A percentile compares a stretch with the other conserved stretches of the same genome.
Conservation (phyloP, 37 sponge, comb jelly and placozoan genomes). For the Ianthella basta region DNA sequence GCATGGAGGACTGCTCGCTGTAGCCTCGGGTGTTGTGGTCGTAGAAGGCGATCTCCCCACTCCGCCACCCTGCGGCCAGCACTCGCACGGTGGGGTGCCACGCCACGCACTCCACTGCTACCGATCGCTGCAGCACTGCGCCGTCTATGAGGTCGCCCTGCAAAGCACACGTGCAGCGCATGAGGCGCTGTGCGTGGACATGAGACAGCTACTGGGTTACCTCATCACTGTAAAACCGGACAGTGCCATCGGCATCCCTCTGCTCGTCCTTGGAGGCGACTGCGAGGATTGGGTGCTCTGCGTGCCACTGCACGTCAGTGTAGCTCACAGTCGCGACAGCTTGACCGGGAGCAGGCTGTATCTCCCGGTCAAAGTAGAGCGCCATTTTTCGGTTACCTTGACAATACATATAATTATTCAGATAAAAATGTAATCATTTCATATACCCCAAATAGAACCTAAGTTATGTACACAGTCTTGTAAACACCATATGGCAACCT, state of each 20-base stretch:
- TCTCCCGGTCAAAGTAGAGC: slow-evolving; percentile 47
- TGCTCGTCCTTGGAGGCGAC: slow-evolving; percentile 74
- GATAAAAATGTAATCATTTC: too few species aligned
- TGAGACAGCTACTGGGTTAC: slow-evolving; percentile 29
- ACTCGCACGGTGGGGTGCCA: slow-evolving; percentile 79
- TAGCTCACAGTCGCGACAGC: background rate
- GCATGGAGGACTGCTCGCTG: slow-evolving; percentile 62
- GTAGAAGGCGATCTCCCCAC: slow-evolving; percentile 91
- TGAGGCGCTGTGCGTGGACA: background rate
- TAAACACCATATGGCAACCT: too few species aligned
- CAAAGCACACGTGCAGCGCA: background rate
- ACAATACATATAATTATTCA: too few species aligned
- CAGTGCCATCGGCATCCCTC: slow-evolving; percentile 67
- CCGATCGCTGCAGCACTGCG: slow-evolving; percentile 63
- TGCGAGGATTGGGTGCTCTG: slow-evolving; percentile 67
- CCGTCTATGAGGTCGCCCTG: slow-evolving; percentile 79
- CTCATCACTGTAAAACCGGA: slow-evolving; percentile 79
- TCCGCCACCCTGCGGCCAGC: slow-evolving; percentile 80
- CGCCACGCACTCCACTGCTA: slow-evolving; percentile 53
- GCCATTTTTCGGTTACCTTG: slow-evolving; percentile 42
- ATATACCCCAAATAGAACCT: too few species aligned
- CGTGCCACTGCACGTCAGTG: slow-evolving; percentile 78
- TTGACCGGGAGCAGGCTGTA: slow-evolving; percentile 15
- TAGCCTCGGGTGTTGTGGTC: slow-evolving; percentile 61
- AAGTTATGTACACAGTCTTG: too few species aligned